Base-by-base conservation (phyloP, 2,888 invertebrate species). In the Tipula lateralis region DNA sequence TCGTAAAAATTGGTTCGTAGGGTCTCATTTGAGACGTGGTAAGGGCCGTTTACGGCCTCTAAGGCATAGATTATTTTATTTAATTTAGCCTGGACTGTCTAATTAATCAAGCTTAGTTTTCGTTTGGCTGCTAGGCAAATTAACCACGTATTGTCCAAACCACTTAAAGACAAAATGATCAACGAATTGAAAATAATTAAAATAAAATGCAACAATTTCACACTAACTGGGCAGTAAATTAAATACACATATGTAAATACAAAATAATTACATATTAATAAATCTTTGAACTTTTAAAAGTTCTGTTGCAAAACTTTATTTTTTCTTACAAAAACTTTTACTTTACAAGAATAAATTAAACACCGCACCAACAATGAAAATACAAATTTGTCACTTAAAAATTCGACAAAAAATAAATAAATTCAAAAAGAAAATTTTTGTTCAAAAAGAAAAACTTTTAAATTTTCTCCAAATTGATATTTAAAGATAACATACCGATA, bases 331-430 rank as follows among this genome's bases (percentile, higher is more conserved):
- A 24, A 66, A 66, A 66, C 66, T 66, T 66, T 66, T 66, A 66
- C 66, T 66, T 66, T 66, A 66, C 66, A 24, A 66, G 66, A 66
- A 66, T 66, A 66, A 66, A 66, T 66, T 66, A 66, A 66, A 66
- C 66, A 66, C 66, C 66, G 32, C 32, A 66, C 66, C 24, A 66
- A 66, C 66, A 66, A 66, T 66, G 66, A 12, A 19, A 66, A 66
- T 66, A 66, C 66, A 66, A 66, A 66, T 66, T 66, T 66, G 66
- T 66, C 66, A 66, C 66, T 66, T 66, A 66, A 66, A 50, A 66
- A 66, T 66, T 66, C 24, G 66, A 66, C 66, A 66, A 66, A 9
- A 66, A 66, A 66, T 24, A 66, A 66, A 66, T 24, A 66, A 66
- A 66, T 19, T 66, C 12, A 24, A 66, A 24, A 66, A 24, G 12